Conservation (phyloP, 2,888 invertebrate genomes). For the Smittia aterrima region DNA sequence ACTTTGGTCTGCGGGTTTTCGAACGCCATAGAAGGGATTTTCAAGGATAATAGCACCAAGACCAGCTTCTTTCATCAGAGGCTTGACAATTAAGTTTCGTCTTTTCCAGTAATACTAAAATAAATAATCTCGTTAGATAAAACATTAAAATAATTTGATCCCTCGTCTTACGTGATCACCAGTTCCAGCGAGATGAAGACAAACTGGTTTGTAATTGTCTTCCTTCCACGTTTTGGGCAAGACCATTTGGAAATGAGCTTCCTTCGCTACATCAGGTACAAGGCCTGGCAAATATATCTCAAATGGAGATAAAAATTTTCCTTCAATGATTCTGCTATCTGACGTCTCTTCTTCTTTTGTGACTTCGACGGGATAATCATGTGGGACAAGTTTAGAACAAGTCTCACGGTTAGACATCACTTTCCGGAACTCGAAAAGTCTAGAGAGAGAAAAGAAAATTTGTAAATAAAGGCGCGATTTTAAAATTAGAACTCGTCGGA, state of each 20-base stretch:
- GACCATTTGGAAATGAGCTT: conserved; percentile 80
- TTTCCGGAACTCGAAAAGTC: conserved; percentile 89
- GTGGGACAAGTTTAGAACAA: conserved; percentile 77
- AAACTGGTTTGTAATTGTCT: conserved; percentile 72
- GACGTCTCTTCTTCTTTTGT: conserved; percentile 75
- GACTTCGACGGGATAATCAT: conserved; percentile 81
- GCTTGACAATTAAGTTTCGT: conserved; percentile 85
- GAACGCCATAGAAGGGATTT: conserved; percentile 91
- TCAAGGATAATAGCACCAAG: conserved; percentile 93
- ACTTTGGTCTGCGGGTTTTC: conserved; percentile 85
- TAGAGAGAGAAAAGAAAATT: conserved; percentile 55
- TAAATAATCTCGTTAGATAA: conserved; percentile 42
- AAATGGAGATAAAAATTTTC: conserved; percentile 83
- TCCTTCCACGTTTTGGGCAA: conserved; percentile 78
- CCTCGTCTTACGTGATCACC: conserved; percentile 88
- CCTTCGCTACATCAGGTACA: conserved; percentile 77
- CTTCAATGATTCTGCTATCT: conserved; percentile 76
- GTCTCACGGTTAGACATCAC: conserved; percentile 77
- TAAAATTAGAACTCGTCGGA: too few relatives aligned
- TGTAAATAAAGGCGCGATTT: too few relatives aligned
- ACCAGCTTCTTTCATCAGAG: conserved; percentile 81
- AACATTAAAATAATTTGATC: not conserved
- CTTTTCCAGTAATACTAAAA: conserved; percentile 86
- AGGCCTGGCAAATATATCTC: conserved; percentile 79
- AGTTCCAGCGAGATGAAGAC: conserved; percentile 94